These are phyloP conservation scores for Pedicia rivosa DNA, from an alignment of 2,888 invertebrate species.

Conservation along the genomic window DNA sequence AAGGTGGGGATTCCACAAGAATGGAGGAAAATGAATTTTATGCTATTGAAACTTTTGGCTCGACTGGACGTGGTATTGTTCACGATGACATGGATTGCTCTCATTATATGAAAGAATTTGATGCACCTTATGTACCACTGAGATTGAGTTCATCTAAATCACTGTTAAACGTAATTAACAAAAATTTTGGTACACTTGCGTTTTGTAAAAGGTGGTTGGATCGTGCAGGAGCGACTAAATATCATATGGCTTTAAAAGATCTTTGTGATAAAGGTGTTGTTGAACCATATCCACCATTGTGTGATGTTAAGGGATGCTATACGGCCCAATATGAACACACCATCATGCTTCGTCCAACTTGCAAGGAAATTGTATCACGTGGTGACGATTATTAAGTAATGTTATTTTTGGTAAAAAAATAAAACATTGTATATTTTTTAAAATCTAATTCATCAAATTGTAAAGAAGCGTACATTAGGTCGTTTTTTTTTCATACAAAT, in stretches of 20 bases:
- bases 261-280: constrained; percentile 94
- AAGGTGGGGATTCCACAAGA: constrained; percentile 90
- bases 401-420: constrained; percentile 13
- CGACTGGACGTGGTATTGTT: constrained; percentile 85
- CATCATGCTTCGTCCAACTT: constrained; percentile 88
- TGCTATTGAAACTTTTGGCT: constrained; percentile 98
- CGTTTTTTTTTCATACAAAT: too few relatives aligned
- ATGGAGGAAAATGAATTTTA: constrained; percentile 99
- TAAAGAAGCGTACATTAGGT: too few relatives aligned
- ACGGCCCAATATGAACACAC: constrained; percentile 99
- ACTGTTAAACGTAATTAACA: constrained; percentile 81
- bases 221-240: constrained; percentile 89
- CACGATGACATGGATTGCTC: constrained; percentile 99
- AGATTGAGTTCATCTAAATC: constrained; percentile 88
- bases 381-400: constrained; percentile 77
- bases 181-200: constrained; percentile 92
- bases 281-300: constrained; percentile 96
- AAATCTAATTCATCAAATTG: too few relatives aligned
- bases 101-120: constrained; percentile 99
- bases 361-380: constrained; percentile 94
- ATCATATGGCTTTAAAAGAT: constrained; percentile 97
- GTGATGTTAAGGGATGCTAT: constrained; percentile 93
- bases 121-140: constrained; percentile 79
- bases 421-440: too few relatives aligned
- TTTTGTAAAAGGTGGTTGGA: constrained; percentile 99